phyloP scores from a whole-genome alignment of 2,888 invertebrate genomes.

The Formica aserva region DNA sequence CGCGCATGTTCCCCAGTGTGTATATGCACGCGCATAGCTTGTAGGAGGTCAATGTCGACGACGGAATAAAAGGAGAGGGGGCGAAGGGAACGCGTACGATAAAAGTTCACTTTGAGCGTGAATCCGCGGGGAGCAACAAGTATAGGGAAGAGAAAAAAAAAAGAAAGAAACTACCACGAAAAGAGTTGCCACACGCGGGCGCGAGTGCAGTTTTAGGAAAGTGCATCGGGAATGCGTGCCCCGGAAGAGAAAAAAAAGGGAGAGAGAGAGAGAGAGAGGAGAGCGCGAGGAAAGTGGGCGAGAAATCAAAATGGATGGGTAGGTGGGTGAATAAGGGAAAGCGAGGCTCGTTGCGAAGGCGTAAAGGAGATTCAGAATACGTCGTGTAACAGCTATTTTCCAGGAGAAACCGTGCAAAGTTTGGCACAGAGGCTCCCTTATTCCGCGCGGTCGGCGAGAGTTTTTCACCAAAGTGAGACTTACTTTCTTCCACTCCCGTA shows the following conservation, averaged over 20 bases:
- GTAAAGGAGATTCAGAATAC: slow-evolving; percentile 73
- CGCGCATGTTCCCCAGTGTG: background rate
- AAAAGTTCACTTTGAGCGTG: slow-evolving; percentile 38
- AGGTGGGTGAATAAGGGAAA: slow-evolving; percentile 48
- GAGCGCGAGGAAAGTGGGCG: slow-evolving; percentile 42
- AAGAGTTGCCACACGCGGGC: slow-evolving; percentile 36
- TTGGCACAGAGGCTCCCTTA: slow-evolving; percentile 61
- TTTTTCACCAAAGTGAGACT: slow-evolving; percentile 31
- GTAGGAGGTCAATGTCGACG: slow-evolving; percentile 8
- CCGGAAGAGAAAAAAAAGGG: background rate
- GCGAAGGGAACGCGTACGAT: background rate
- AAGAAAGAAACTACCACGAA: slow-evolving; percentile 32
- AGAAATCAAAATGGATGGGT: slow-evolving; percentile 63
- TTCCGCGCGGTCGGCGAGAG: slow-evolving; percentile 41
- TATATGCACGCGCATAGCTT: background rate
- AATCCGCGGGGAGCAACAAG: slow-evolving; percentile 48
- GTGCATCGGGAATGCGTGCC: slow-evolving; percentile 3
- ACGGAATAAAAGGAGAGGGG: background rate
- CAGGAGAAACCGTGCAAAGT: slow-evolving; percentile 59
- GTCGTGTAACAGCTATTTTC: slow-evolving; percentile 73
- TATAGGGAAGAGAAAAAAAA: slow-evolving; percentile 16
- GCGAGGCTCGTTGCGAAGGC: slow-evolving; percentile 68
- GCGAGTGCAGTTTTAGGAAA: slow-evolving; percentile 44
- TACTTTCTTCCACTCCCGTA: slow-evolving; percentile 37
- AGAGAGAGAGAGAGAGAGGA: background rate